These are phyloP conservation scores for Clavelina lepadiformis DNA, from an alignment of 23 tunicate species.

Conservation along the genomic window DNA sequence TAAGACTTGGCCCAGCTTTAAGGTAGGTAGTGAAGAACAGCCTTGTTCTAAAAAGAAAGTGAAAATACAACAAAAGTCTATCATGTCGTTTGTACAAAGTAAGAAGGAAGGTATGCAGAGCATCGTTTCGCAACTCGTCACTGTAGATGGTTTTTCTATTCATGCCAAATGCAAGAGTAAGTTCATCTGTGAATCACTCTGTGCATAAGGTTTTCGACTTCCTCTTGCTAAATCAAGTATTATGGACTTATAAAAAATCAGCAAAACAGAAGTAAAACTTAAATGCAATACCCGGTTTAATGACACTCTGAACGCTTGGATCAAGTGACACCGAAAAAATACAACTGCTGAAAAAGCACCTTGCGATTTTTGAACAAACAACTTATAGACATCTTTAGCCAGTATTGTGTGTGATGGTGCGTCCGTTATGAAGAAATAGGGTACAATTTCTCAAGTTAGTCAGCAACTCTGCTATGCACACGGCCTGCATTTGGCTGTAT, in stretches of 20 bases:
- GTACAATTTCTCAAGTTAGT: slow-evolving; percentile 25
- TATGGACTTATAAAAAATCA: slow-evolving; percentile 10
- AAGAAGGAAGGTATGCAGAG: slow-evolving; percentile 21
- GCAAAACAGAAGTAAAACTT: slow-evolving; percentile 7
- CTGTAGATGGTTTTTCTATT: slow-evolving; percentile 29
- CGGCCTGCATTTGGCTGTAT: slow-evolving; percentile 8
- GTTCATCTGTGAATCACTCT: slow-evolving; percentile 14
- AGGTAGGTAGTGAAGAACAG: slow-evolving; percentile 11
- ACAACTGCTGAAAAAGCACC: slow-evolving; percentile 10
- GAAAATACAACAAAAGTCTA: slow-evolving; percentile 16
- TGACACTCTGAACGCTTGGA: slow-evolving; percentile 10
- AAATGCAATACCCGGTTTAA: slow-evolving; percentile 12
- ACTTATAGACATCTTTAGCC: slow-evolving; percentile 7
- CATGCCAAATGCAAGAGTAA: slow-evolving; percentile 25
- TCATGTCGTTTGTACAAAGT: slow-evolving; percentile 5
- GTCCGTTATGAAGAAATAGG: slow-evolving; percentile 10
- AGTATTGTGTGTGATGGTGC: slow-evolving; percentile 10
- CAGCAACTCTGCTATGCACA: slow-evolving; percentile 2
- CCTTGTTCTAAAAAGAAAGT: slow-evolving; percentile 8
- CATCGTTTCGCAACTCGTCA: slow-evolving; percentile 16
- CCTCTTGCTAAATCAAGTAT: slow-evolving; percentile 16
- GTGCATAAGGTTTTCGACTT: slow-evolving; percentile 11
- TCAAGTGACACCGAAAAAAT: no score
- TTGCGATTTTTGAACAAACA: slow-evolving; percentile 26
- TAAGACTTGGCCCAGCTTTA: slow-evolving; percentile 15